Conservation (phyloP, 1,140 invertebrate species). For the Nebria ingens region DNA sequence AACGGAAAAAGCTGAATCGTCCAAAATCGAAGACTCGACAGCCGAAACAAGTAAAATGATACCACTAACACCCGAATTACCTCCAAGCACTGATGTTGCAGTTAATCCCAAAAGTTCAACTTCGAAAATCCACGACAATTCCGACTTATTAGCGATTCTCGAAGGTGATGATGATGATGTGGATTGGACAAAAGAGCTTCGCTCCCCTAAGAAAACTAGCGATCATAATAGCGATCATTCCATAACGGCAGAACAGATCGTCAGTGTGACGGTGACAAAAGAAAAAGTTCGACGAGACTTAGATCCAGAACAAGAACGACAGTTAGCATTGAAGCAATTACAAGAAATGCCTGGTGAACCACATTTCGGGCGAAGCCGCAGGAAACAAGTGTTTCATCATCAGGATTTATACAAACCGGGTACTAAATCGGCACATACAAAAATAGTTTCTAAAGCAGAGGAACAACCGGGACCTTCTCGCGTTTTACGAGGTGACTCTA, state of each 20-base stretch:
- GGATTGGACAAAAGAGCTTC: neutral
- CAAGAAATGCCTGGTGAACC: constrained; percentile 23
- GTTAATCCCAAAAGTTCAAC: neutral
- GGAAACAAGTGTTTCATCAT: neutral
- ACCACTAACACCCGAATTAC: neutral
- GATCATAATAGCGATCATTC: neutral
- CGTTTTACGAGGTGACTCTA: neutral
- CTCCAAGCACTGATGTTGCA: neutral
- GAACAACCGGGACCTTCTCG: neutral
- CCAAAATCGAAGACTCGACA: neutral
- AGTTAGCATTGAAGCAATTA: constrained; percentile 30
- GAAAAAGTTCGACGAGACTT: constrained; percentile 13
- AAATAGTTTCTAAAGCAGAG: neutral
- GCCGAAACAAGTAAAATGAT: neutral
- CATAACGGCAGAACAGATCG: neutral
- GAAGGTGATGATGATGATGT: constrained; percentile 25
- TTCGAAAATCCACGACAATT: constrained; percentile 21
- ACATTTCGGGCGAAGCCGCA: neutral
- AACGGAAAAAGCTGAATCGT: constrained; percentile 1
- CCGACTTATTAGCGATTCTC: constrained; percentile 31
- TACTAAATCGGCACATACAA: constrained; percentile 17
- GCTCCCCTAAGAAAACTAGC: neutral
- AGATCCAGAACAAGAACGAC: constrained; percentile 26
- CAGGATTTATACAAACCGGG: neutral
- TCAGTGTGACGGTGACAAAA: neutral